Conservation (phyloP, 2,113 vertebrate genomes). For the Mionectes macconnelli region DNA sequence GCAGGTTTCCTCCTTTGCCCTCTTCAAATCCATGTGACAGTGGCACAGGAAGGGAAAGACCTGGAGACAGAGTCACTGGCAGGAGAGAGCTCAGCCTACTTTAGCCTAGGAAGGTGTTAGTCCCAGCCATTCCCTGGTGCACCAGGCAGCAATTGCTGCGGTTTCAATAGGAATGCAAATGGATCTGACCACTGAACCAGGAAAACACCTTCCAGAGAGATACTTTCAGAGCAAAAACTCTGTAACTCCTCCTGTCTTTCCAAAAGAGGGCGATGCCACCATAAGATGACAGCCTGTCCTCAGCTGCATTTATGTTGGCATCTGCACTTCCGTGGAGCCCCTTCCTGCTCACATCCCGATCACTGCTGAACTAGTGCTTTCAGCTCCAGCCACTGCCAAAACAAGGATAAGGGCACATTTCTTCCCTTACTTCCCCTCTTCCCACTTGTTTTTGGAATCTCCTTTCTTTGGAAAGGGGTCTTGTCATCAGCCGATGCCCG, state of each 20-base stretch:
- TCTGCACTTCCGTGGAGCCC: too few relatives aligned
- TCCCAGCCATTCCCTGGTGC: not conserved
- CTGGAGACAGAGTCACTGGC: not conserved
- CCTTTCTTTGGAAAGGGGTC: too few relatives aligned
- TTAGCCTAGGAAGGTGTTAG: not conserved
- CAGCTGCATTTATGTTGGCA: too few relatives aligned
- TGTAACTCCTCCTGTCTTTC: not conserved
- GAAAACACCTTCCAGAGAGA: not conserved
- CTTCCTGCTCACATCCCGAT: too few relatives aligned
- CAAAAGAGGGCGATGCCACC: not conserved
- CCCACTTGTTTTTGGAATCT: too few relatives aligned
- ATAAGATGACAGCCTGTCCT: not conserved
- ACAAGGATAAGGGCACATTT: too few relatives aligned
- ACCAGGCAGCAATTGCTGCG: not conserved
- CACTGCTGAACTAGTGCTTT: too few relatives aligned
- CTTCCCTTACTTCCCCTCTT: too few relatives aligned
- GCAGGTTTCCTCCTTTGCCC: rapidly evolving
- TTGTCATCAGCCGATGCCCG: too few relatives aligned
- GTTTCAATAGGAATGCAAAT: not conserved
- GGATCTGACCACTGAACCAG: not conserved
- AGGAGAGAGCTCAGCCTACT: not conserved
- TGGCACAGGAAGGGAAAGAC: not conserved
- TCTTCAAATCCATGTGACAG: not conserved
- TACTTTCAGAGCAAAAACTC: not conserved
- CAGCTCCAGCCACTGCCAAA: too few relatives aligned